phyloP scores from a whole-genome alignment of 2,113 vertebrate genomes.

The Accipiter virgatus region DNA sequence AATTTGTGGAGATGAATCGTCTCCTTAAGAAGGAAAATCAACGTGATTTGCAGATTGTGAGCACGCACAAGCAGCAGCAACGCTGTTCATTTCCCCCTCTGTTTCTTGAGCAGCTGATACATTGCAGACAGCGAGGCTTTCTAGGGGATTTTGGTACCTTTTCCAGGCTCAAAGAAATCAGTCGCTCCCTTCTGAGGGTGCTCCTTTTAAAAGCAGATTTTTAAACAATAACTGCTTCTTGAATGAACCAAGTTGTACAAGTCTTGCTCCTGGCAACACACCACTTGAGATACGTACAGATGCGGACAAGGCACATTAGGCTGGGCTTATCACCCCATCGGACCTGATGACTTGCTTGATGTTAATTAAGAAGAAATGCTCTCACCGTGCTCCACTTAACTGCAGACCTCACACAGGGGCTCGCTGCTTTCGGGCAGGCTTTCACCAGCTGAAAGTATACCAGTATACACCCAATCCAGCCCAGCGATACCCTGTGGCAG shows the following conservation, averaged over 20 bases:
- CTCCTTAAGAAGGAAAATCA: not conserved
- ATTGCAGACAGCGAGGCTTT: accelerated
- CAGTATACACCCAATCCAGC: not conserved
- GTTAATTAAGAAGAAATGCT: not conserved
- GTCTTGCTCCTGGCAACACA: not conserved
- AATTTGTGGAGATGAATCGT: slow-evolving; percentile 23
- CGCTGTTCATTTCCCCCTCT: not conserved
- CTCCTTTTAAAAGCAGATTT: not conserved
- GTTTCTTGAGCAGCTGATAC: not conserved
- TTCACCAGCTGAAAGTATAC: not conserved
- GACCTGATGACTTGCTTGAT: not conserved
- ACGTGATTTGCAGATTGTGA: not conserved
- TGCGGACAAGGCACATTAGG: not conserved
- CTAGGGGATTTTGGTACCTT: not conserved
- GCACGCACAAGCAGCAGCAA: not conserved
- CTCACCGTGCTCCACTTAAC: too few relatives aligned
- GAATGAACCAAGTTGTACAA: accelerated
- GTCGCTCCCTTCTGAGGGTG: not conserved
- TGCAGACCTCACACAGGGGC: not conserved
- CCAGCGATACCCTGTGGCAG: not conserved
- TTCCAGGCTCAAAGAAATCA: accelerated
- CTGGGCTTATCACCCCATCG: not conserved
- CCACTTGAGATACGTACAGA: not conserved
- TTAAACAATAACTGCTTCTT: not conserved
- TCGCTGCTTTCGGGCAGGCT: not conserved